Percentiles rank a stretch among this genome's conserved stretches.
These are phyloP conservation scores for Triplophysa rosa DNA, from an alignment of 2,113 vertebrate species.

Conservation along the genomic window DNA sequence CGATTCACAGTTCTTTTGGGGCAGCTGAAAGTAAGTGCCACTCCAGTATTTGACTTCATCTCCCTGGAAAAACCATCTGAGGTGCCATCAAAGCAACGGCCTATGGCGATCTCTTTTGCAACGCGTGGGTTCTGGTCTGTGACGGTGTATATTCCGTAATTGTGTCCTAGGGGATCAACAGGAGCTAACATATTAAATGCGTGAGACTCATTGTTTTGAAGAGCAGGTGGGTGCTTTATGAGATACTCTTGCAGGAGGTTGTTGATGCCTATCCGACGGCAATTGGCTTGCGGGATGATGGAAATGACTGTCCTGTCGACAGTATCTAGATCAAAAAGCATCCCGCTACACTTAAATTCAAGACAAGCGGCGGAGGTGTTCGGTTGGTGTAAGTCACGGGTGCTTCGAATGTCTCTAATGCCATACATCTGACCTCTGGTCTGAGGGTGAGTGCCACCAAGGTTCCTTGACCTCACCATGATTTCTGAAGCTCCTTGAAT, in stretches of 20 bases:
- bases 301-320: conserved; percentile 87
- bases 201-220: conserved; percentile 74
- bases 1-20: conserved; percentile 78
- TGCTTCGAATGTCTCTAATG: conserved; percentile 90
- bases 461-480: conserved; percentile 87
- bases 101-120: conserved; percentile 96
- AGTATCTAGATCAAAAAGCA: conserved; percentile 89
- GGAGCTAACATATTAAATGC: conserved; percentile 90
- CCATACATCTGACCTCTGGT: conserved; percentile 88
- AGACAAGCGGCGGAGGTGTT: conserved; percentile 85
- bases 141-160: conserved; percentile 97
- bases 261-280: conserved; percentile 78
- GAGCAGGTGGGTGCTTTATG: conserved; percentile 81
- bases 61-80: conserved; percentile 94
- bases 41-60: conserved; percentile 85
- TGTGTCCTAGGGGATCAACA: conserved; percentile 93
- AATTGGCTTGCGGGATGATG: conserved; percentile 87
- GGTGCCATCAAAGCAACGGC: conserved; percentile 94
- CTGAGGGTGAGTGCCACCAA: conserved; percentile 82
- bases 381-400: conserved; percentile 74
- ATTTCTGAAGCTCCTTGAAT: conserved; percentile 87
- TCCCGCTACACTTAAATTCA: conserved; percentile 96
- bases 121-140: conserved; percentile 92
- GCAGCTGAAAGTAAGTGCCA: conserved; percentile 87
- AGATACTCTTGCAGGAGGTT: conserved; percentile 87